phyloP scores from a whole-genome alignment of 2,113 vertebrate genomes.

The Platycercus adscitus region DNA sequence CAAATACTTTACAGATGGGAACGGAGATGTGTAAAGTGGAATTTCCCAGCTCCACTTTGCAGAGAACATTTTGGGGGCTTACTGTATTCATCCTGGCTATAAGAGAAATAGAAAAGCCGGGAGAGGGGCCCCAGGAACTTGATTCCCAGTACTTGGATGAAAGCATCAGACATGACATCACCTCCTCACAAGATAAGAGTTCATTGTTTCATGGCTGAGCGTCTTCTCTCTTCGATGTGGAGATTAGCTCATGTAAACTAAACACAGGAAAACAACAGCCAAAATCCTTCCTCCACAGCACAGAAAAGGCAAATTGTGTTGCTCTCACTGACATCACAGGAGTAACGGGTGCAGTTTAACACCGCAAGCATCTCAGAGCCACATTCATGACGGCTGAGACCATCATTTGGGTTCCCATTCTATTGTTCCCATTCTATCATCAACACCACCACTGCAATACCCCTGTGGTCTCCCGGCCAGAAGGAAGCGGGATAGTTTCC shows the following conservation, averaged over 20 bases:
- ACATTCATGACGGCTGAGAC: not conserved
- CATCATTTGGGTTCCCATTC: not conserved
- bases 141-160: not conserved
- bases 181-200: not conserved
- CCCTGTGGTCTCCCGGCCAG: not conserved
- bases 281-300: not conserved
- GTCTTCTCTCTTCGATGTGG: not conserved
- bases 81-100: not conserved
- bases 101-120: not conserved
- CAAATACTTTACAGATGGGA: not conserved
- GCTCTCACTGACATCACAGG: not conserved
- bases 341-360: not conserved
- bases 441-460: not conserved
- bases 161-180: slow-evolving; percentile 30
- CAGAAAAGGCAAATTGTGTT: not conserved
- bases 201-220: not conserved
- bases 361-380: not conserved
- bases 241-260: slow-evolving; percentile 10
- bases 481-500: not conserved
- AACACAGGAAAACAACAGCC: not conserved
- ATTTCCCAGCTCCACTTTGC: not conserved
- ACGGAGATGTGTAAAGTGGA: not conserved
- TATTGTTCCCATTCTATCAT: not conserved
- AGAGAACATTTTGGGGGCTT: not conserved
- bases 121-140: not conserved